Evolutionary conservation across 2,888 invertebrate species (phyloP).

Genomic region (Lasioglossum malachurum): DNA sequence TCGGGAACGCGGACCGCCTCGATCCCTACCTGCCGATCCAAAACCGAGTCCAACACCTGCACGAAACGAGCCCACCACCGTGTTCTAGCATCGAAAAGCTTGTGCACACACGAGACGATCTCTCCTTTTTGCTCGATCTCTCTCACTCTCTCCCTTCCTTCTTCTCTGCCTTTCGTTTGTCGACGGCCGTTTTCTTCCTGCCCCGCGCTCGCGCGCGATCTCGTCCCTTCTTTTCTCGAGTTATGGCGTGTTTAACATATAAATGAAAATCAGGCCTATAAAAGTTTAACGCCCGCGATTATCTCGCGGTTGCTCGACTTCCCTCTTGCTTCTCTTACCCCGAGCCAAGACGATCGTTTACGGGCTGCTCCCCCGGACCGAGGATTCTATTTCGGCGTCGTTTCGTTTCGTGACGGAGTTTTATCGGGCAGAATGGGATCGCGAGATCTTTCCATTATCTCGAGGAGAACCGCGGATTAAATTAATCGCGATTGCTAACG

Average conservation of each 20-base stretch:
- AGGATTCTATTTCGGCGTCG: constrained; percentile 77
- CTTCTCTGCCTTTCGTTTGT: background rate
- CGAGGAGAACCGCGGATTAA: background rate
- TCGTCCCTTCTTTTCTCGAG: constrained; percentile 51
- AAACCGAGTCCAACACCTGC: constrained; percentile 44
- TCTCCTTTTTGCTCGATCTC: constrained; percentile 12
- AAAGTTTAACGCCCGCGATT: constrained; percentile 81
- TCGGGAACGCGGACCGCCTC: constrained; percentile 4
- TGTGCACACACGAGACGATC: constrained; percentile 5
- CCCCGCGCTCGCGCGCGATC: background rate
- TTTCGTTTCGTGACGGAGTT: constrained; percentile 53
- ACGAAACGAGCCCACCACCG: constrained; percentile 19
- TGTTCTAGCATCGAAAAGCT: constrained; percentile 29
- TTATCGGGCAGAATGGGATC: background rate
- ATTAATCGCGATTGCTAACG: background rate
- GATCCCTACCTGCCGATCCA: constrained; percentile 41
- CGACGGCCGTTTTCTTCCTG: background rate
- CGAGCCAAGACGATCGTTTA: constrained; percentile 66
- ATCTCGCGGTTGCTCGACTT: constrained; percentile 69
- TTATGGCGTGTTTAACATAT: constrained; percentile 82
- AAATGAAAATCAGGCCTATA: constrained; percentile 82
- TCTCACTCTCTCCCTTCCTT: background rate
- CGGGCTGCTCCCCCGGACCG: constrained; percentile 77
- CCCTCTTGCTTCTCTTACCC: constrained; percentile 24
- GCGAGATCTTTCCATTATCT: background rate